A percentile compares a stretch with the other conserved stretches of the same genome.
phyloP scores from a whole-genome alignment of 2,113 vertebrate species.

The Dicrurus megarhynchus region DNA sequence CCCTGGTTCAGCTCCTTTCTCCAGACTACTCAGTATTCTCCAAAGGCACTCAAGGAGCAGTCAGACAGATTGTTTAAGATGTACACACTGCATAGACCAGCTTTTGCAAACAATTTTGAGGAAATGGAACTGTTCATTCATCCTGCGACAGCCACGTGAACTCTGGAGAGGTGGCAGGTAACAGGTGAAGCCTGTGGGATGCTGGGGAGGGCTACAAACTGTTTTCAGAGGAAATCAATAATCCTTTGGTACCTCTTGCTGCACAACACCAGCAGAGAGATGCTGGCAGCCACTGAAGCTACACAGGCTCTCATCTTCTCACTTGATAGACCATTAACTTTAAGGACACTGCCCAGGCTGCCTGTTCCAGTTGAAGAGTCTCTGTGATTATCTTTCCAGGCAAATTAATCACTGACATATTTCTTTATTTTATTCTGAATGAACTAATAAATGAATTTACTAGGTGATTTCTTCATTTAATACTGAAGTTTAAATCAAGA shows the following conservation, averaged over 20 bases:
- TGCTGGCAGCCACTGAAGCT: not conserved
- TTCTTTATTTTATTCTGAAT: slow-evolving; percentile 17
- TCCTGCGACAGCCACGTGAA: not conserved
- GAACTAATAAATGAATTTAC: not conserved
- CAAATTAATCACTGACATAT: not conserved
- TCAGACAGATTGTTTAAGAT: not conserved
- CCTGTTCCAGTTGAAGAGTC: not conserved
- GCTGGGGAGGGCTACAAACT: not conserved
- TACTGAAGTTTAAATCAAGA: not conserved
- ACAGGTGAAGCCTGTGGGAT: not conserved
- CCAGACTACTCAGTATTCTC: not conserved
- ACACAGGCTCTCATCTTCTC: not conserved
- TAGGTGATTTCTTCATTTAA: not conserved
- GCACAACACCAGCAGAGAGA: not conserved
- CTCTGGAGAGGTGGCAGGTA: not conserved
- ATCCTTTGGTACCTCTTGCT: not conserved
- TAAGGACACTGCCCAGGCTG: not conserved
- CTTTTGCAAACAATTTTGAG: not conserved
- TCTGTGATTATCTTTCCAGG: not conserved
- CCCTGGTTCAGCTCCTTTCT: not conserved
- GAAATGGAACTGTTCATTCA: not conserved
- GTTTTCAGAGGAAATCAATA: not conserved
- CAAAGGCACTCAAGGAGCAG: not conserved
- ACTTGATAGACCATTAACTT: not conserved
- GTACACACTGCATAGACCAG: no score